Percentiles rank a stretch among this genome's conserved stretches.
Conservation (phyloP, 1,140 invertebrate species). For the Thalassaphorura encarpata region DNA sequence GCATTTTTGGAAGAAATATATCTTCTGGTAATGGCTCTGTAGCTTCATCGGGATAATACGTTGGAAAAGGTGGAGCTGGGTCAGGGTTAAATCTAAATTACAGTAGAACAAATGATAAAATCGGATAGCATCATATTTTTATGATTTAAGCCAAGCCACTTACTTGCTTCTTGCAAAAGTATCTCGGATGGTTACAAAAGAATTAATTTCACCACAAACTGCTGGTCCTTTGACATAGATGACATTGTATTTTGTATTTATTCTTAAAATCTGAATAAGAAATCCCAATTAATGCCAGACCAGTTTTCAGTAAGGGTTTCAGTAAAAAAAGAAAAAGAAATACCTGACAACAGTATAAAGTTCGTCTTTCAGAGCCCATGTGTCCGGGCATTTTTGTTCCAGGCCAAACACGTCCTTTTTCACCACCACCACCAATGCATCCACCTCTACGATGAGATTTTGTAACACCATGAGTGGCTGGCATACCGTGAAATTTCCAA, state of each 20-base stretch:
- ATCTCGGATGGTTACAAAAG: slow-evolving; percentile 73
- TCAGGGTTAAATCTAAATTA: not conserved
- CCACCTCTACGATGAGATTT: slow-evolving; percentile 90
- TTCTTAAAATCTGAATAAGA: slow-evolving; percentile 59
- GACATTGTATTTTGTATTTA: slow-evolving; percentile 89
- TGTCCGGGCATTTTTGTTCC: slow-evolving; percentile 95
- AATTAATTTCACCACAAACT: slow-evolving; percentile 69
- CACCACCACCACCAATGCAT: slow-evolving; percentile 73
- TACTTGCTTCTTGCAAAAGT: slow-evolving; percentile 41
- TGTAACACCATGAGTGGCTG: slow-evolving; percentile 80
- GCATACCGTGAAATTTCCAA: slow-evolving; percentile 91
- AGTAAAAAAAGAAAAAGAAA: slow-evolving; percentile 13
- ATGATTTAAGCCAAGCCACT: slow-evolving; percentile 6
- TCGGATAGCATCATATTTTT: not conserved
- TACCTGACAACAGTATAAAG: slow-evolving; percentile 59
- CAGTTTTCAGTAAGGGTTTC: no score
- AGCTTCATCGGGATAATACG: slow-evolving; percentile 51
- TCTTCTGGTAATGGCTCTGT: slow-evolving; percentile 54
- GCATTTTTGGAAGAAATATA: slow-evolving; percentile 57
- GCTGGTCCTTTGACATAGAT: slow-evolving; percentile 72
- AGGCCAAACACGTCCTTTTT: slow-evolving; percentile 77
- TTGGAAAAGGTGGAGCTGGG: slow-evolving; percentile 64
- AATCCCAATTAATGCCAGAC: slow-evolving; percentile 4
- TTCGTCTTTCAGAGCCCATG: slow-evolving; percentile 72
- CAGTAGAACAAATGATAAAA: not conserved